A percentile compares a stretch with the other conserved stretches of the same genome.
phyloP scores from a whole-genome alignment of 2,113 vertebrate species.

The Psephotus haematonotus region DNA sequence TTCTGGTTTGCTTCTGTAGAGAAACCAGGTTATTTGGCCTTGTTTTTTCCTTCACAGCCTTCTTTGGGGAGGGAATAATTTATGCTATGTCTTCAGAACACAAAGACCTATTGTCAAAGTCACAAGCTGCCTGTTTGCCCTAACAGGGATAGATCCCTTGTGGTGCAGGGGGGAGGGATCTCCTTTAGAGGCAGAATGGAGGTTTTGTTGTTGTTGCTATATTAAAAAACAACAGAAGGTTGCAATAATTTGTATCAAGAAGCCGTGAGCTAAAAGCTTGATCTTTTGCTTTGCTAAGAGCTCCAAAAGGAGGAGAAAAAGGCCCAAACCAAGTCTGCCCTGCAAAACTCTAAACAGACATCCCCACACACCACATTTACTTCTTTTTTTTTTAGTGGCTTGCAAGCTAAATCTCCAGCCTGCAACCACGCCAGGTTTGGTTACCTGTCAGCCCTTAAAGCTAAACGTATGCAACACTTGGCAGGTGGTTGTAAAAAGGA shows the following conservation, averaged over 20 bases:
- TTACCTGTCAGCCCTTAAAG: conserved; percentile 11
- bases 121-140: not conserved
- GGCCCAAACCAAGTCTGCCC: not conserved
- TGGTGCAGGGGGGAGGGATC: not conserved
- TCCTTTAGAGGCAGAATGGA: not conserved
- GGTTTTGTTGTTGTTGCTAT: not conserved
- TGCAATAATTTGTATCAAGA: not conserved
- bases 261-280: not conserved
- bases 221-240: not conserved
- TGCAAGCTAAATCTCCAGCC: not conserved
- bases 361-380: not conserved
- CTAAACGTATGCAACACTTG: not conserved
- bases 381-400: not conserved
- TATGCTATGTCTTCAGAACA: not conserved
- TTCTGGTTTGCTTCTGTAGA: not conserved
- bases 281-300: not conserved
- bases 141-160: not conserved
- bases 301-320: not conserved
- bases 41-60: not conserved
- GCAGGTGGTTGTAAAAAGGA: not conserved
- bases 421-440: not conserved
- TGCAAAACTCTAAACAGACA: not conserved
- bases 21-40: not conserved
- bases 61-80: not conserved
- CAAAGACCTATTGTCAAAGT: conserved; percentile 20